Conservation (phyloP, 2,797 vertebrate genomes). For the Selene dorsalis region DNA sequence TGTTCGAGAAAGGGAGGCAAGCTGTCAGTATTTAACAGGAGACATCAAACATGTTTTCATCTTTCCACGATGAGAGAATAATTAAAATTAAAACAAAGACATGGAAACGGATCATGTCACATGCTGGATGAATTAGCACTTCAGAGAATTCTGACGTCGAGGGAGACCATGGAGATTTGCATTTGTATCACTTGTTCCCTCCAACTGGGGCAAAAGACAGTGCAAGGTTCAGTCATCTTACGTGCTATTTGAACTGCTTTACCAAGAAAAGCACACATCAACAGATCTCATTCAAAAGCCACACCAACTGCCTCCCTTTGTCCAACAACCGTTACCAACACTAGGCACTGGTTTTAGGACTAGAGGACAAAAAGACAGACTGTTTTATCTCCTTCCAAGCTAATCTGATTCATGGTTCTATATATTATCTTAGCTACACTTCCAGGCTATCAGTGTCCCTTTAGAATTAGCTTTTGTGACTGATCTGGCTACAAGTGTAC, state of each 20-base stretch:
- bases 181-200: neutral
- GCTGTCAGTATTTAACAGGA: constrained; percentile 5
- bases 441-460: neutral
- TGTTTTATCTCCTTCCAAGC: constrained; percentile 25
- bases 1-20: constrained; percentile 13
- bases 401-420: constrained; percentile 12
- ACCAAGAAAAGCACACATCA: neutral
- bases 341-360: neutral
- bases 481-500: neutral
- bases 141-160: constrained; percentile 14
- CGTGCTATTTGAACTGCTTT: neutral
- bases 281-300: neutral
- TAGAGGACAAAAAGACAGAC: neutral
- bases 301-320: neutral
- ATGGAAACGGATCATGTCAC: constrained; percentile 17
- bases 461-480: constrained; percentile 7
- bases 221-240: neutral
- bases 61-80: constrained; percentile 19
- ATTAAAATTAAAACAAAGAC: constrained; percentile 43
- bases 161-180: neutral
- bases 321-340: constrained; percentile 14
- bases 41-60: constrained; percentile 29
- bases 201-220: neutral
- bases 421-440: neutral
- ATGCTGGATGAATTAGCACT: constrained; percentile 18